Base-by-base conservation (phyloP, 2,797 vertebrate genomes). In the Petrocephalus schoutedeni region DNA sequence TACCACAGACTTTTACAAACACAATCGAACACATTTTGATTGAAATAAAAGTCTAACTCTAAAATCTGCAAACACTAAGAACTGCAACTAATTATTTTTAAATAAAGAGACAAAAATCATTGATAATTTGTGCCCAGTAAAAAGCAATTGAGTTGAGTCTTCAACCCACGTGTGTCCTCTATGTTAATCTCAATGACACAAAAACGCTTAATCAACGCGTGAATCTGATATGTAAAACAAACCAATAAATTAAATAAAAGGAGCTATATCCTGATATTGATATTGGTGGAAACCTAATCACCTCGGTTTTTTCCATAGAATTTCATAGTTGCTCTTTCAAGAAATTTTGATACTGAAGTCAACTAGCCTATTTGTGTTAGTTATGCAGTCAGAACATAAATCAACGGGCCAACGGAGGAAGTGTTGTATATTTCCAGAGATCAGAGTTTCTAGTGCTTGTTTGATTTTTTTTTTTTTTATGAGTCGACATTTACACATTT, bases 1-100 rank as follows among this genome's bases (percentile, higher is more conserved):
- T 97, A 96, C 97, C 97, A 97, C 97, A 97, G 97, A 97, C 96
- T 97, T 95, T 96, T 97, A 97, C 96, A 95, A 97, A 97, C 97
- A 97, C 96, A 97, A 96, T 95, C 95, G 96, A 97, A 96, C 96
- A 97, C 96, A 96, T 95, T 95, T 96, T 96, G 95, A 96, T 96
- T 96, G 94, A 96, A 97, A 96, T 93, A 95, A 95, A 96, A 94
- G 97, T 97, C 97, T 97, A 96, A 97, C 95, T 96, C 97, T 96
- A 96, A 96, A 93, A 94, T 96, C 94, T 94, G 95, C 95, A 96
- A 96, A 96, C 96, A 96, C 95, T 96, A 94, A 95, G 94, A 96
- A 96, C 96, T 94, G 96, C 95, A 96, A 96, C 96, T 96, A 96
- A 96, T 95, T 92, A 84, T 88, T 91, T 94, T 91, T 94, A 95